phyloP scores from a whole-genome alignment of 2,888 invertebrate genomes.

The Luperina nickerlii region DNA sequence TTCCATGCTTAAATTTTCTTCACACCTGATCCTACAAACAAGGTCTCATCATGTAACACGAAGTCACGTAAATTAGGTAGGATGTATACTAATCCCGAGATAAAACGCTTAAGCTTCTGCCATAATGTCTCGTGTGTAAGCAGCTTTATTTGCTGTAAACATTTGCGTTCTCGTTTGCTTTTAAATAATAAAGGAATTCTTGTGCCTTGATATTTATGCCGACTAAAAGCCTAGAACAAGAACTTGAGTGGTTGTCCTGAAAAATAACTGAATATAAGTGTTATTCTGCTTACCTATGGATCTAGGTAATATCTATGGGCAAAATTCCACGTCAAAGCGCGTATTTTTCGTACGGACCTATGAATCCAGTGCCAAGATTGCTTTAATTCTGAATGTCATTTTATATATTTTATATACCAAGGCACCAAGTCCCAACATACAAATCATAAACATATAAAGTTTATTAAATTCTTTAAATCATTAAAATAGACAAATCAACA shows the following conservation, averaged over 20 bases:
- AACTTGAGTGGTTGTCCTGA: slow-evolving; percentile 18
- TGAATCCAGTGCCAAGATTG: background rate
- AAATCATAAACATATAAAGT: background rate
- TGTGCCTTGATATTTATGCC: slow-evolving; percentile 62
- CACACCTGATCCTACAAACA: slow-evolving; percentile 82
- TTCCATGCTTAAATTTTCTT: slow-evolving; percentile 70
- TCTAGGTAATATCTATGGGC: background rate
- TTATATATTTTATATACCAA: background rate
- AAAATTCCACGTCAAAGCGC: background rate
- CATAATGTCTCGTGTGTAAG: slow-evolving; percentile 84
- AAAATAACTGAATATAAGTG: slow-evolving; percentile 22
- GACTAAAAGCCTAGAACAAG: slow-evolving; percentile 39
- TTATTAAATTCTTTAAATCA: background rate
- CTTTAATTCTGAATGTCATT: background rate
- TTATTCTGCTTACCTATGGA: background rate
- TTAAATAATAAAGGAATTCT: slow-evolving; percentile 77
- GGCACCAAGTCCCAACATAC: background rate
- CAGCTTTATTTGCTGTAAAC: slow-evolving; percentile 85
- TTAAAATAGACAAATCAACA: background rate
- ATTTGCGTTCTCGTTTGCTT: slow-evolving; percentile 78
- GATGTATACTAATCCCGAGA: slow-evolving; percentile 87
- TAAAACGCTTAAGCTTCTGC: slow-evolving; percentile 85
- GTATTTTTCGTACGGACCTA: background rate
- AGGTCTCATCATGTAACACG: slow-evolving; percentile 82
- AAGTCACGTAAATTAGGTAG: slow-evolving; percentile 87